Base-by-base conservation (phyloP, 2,888 invertebrate genomes). In the Gandaritis pyraliata region DNA sequence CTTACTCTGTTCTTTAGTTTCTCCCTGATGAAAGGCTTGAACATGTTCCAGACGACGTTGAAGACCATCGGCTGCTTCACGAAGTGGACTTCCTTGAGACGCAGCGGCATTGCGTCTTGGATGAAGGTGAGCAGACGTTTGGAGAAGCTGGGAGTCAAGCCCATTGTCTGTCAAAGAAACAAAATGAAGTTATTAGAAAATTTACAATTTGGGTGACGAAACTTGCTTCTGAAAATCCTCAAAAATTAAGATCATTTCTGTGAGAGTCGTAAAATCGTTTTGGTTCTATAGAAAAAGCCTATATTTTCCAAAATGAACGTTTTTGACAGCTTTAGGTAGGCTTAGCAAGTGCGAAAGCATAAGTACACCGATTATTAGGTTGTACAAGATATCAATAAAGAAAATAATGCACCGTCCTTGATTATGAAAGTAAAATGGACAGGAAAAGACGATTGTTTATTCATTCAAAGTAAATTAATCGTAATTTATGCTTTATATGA, bases 31-130 rank as follows among this genome's bases (percentile, higher is more conserved):
- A 97, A 95, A 8, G 97, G 97, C 85, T 96, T 96, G 92, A 97
- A 97, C 82, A 97, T 94, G 50, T 93, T 90, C 97, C 97, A 97
- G 1, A 97, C 96, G 85, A 96, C 93, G 79, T 95, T 96, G 89
- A 97, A 97, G 65, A 97, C 88, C 88, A 95, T 95, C 0, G 97
- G 97, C 77, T 97, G 95, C 78, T 96, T 96, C 2, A 97, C 96
- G 79, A 97, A 95, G 86, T 97, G 97, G 10, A 97, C 95, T 87
- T 97, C 96, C 85, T 96, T 97, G 72, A 97, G 90, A 57, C 97
- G 93, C 53, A 97, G 84, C 2, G 97, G 97, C 96, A 97, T 96
- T 0, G 97, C 97, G 61, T 97, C 96, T 86, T 97, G 97, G 72
- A 97, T 97, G 86, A 97, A 97, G 10, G 94, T 94, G 64, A 97